Base-by-base conservation (phyloP, 2,888 invertebrate genomes). In the Bugula neritina region DNA sequence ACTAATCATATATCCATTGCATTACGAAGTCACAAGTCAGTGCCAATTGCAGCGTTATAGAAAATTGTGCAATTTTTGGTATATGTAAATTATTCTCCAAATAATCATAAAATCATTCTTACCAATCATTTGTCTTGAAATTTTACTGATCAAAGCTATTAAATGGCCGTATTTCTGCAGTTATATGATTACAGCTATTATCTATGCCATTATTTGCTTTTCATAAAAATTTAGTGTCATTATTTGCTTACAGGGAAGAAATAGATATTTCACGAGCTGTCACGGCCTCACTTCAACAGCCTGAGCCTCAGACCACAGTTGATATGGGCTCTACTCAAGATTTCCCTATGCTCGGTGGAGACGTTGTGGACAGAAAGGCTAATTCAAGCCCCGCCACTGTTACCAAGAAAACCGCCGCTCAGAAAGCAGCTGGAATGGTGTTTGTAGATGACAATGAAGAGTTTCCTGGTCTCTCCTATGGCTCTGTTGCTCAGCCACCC, bases 261-360 rank as follows among this genome's bases (percentile, higher is more conserved):
- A 29, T 72, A 27, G 78, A 80, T 54, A 72, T 79, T 10, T 76
- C 78, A 1, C 74, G 74, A 17, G 79, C 78, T 5, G 73, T 81
- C 2, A 75, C 78, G 54, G 79, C 79, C 1, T 78, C 80, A 1
- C 75, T 80, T 75, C 31, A 63, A 31, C 63, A 31, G 31, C 21
- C 63, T 31, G 5, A 21, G 13, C 17, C 27, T 25, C 21, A 63
- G 3, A 5, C 31, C 5, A 13, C 63, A 13, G 13, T 63, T 31
- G 63, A 63, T 63, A 31, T 63, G 2, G 63, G 27, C 10, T 63
- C 63, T 10, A 27, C 63, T 63, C 31, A 25, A 13, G 78, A 78
- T 71, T 80, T 78, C 71, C 79, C 79, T 0, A 73, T 77, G 10
- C 74, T 80, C 0, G 72, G 71, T 43, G 71, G 35, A 25, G 74